Percentiles rank a stretch among this genome's conserved stretches.
These are phyloP conservation scores for Ophion obscuratus DNA, from an alignment of 2,888 invertebrate genomes.

Conservation along the genomic window DNA sequence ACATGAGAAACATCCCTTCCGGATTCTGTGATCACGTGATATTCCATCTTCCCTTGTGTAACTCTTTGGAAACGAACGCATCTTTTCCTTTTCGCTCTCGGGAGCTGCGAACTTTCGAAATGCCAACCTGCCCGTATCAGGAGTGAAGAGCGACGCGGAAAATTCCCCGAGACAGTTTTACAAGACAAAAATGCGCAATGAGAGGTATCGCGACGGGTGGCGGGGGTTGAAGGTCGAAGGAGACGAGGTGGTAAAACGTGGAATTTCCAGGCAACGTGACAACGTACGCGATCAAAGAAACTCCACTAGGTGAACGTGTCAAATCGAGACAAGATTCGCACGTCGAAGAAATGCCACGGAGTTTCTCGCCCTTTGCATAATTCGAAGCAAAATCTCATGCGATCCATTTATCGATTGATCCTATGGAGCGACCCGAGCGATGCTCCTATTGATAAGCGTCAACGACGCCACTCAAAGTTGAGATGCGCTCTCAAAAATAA, in stretches of 20 bases:
- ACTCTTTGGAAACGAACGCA: neutral
- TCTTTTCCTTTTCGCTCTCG: neutral
- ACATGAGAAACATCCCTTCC: conserved; percentile 32
- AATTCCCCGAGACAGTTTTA: neutral
- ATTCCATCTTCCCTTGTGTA: neutral
- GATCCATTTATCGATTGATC: conserved; percentile 45
- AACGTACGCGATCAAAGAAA: conserved; percentile 53
- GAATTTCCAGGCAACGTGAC: conserved; percentile 36
- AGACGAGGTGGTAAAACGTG: neutral
- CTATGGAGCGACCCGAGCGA: conserved; percentile 65
- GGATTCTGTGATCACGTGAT: conserved; percentile 8
- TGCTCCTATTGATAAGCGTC: conserved; percentile 79
- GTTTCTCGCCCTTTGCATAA: conserved; percentile 58
- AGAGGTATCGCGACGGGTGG: neutral
- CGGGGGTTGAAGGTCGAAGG: no score
- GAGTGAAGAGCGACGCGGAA: conserved; percentile 27
- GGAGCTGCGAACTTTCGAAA: neutral
- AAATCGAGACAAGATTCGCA: conserved; percentile 34
- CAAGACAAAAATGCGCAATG: conserved; percentile 2
- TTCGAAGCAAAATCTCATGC: conserved; percentile 25
- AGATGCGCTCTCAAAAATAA: conserved; percentile 73
- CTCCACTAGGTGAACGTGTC: conserved; percentile 31
- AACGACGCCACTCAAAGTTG: conserved; percentile 61
- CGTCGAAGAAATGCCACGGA: conserved; percentile 15
- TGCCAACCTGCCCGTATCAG: neutral